Evolutionary conservation across 2,113 vertebrate genomes (phyloP), one percentile per base, ranked within the genome.

Genomic region (Eretmochelys imbricata): DNA sequence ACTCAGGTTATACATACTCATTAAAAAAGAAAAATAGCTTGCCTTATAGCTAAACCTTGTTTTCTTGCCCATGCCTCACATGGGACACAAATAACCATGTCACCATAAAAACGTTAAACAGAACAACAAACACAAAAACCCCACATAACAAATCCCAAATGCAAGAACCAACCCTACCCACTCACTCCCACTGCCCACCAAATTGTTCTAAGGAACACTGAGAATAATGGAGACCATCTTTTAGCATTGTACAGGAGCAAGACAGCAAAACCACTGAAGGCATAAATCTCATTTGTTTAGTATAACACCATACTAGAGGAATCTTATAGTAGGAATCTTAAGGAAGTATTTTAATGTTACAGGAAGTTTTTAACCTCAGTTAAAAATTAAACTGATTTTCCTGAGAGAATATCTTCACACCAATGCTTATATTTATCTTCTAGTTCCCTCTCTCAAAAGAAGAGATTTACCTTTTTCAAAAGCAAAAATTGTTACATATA

Each of bases 61-160:
- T 93, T 96, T 72, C 89, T 75, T 90, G 94, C 80, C 92, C 51
- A 25, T 80, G 94, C 85, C 87, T 97, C 96, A 93, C 97, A 95
- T 79, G 95, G 97, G 93, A 98, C 96, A 92, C 85, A 89, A 89
- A 94, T 82, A 79, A 54, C 90, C 84, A 89, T 92, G 91, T 88
- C 92, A 79, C 31, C 75, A 85, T 55, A 42, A 82, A 22, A 82
- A 94, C 84, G 35, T 24, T 25, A 84, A 90, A 95, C 35, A 90
- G 89, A 91, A 95, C 22, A 2, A 88, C 54, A 84, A 6, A 76
- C 55, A 65, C 59, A 29, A 83, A 87, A 87, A 87, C 29, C 51
- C 89, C 75, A 55, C 51, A 76, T 3, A 94, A 76, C n/a, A 91
- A 94, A 38, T 84, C 59, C 51, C 69, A 88, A 55, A 35, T 38